Conservation (phyloP, 2,113 vertebrate species). For the Lamprotornis superbus region DNA sequence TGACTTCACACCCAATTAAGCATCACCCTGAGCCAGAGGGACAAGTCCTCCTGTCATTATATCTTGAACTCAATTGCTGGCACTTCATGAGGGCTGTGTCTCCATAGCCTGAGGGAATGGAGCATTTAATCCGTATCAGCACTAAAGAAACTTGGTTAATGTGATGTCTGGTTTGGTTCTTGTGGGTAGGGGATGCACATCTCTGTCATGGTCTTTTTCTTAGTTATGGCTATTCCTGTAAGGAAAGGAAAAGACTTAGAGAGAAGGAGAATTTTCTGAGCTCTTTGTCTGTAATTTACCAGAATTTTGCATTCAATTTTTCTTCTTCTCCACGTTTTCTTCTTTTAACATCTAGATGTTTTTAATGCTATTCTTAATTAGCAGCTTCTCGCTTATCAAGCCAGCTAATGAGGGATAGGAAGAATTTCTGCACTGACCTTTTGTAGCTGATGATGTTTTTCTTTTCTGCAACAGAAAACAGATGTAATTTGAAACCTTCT, state of each 20-base stretch:
- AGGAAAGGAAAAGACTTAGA: background rate
- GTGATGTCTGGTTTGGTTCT: background rate
- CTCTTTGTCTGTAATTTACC: background rate
- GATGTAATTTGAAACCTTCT: background rate
- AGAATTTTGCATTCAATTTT: background rate
- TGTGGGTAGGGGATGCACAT: background rate
- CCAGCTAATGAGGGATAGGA: background rate
- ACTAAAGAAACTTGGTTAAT: background rate
- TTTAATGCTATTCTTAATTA: background rate
- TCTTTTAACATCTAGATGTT: background rate
- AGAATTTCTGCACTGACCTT: background rate
- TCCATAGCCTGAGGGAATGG: background rate
- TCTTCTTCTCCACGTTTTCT: background rate
- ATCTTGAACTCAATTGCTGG: conserved; percentile 41
- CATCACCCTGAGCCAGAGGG: conserved; percentile 36
- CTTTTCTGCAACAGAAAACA: background rate
- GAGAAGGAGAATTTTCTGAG: background rate
- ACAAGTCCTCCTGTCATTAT: conserved; percentile 36
- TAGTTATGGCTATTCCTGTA: background rate
- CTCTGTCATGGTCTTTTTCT: background rate
- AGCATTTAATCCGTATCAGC: background rate
- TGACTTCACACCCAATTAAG: conserved; percentile 47
- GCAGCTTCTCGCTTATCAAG: background rate
- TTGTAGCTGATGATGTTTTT: background rate
- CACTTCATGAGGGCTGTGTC: background rate